Percentiles rank a stretch among this genome's conserved stretches.
These are phyloP conservation scores for Mungos mungo DNA, from an alignment of 2,113 vertebrate species.

Conservation along the genomic window DNA sequence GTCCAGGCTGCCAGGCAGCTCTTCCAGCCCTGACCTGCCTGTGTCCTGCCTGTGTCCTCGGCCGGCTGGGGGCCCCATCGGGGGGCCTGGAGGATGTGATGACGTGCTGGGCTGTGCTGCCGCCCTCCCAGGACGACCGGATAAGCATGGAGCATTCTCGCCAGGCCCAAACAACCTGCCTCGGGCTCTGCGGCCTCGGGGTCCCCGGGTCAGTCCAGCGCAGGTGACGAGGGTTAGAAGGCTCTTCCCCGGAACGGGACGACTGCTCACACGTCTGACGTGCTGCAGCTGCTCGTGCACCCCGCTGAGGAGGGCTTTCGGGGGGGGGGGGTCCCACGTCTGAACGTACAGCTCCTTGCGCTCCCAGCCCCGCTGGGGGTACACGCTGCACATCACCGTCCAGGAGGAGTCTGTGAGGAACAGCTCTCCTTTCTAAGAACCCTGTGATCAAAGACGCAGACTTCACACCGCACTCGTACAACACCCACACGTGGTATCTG, in stretches of 20 bases:
- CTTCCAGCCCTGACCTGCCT: not conserved
- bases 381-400: fast-evolving
- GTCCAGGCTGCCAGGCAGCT: not conserved
- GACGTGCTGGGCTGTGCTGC: fast-evolving
- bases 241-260: not conserved
- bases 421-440: not conserved
- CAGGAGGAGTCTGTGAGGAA: not conserved
- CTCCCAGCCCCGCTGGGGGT: fast-evolving
- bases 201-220: fast-evolving
- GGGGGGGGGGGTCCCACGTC: not conserved
- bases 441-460: slow-evolving; percentile 56
- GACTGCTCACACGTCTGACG: fast-evolving
- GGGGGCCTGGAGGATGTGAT: too few species aligned
- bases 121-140: fast-evolving
- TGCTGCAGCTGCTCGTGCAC: fast-evolving
- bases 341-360: not conserved
- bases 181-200: fast-evolving
- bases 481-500: slow-evolving; percentile 62
- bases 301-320: not conserved
- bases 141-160: fast-evolving
- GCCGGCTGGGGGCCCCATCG: not conserved
- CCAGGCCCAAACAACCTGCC: not conserved
- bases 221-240: not conserved
- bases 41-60: too few species aligned
- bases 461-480: slow-evolving; percentile 58